Evolutionary conservation across 2,797 vertebrate species (phyloP).

Genomic region (Sebastes jordani): DNA sequence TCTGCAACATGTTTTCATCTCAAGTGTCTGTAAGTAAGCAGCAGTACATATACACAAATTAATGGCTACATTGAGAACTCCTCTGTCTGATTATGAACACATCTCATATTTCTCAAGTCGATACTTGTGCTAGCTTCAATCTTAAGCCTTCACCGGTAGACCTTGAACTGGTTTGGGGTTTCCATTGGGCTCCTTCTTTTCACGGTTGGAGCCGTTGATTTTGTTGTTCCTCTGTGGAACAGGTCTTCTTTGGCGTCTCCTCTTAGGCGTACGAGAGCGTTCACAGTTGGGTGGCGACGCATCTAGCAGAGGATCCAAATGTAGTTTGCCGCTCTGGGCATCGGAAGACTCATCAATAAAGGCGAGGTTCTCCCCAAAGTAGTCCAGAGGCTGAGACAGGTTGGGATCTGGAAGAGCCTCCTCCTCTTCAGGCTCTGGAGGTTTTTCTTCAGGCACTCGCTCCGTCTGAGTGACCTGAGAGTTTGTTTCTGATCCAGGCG

Average conservation of each 20-base stretch:
- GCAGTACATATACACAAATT: slow-evolving; percentile 42
- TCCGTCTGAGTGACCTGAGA: slow-evolving; percentile 80
- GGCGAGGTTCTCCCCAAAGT: slow-evolving; percentile 90
- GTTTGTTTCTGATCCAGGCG: slow-evolving; percentile 72
- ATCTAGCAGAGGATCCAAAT: slow-evolving; percentile 75
- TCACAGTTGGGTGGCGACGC: slow-evolving; percentile 39
- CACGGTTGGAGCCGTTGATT: slow-evolving; percentile 38
- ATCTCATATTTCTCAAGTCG: not conserved
- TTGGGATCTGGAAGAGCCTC: slow-evolving; percentile 44
- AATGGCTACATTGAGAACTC: slow-evolving; percentile 1
- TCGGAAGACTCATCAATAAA: slow-evolving; percentile 94
- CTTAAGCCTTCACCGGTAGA: slow-evolving; percentile 56
- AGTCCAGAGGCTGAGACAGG: slow-evolving; percentile 84
- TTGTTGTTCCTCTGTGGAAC: slow-evolving; percentile 58
- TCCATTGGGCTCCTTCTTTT: slow-evolving; percentile 70
- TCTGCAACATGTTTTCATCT: slow-evolving; percentile 42
- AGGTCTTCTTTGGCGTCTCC: slow-evolving; percentile 73
- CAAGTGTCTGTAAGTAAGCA: slow-evolving; percentile 44
- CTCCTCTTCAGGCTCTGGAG: slow-evolving; percentile 29
- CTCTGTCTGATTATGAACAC: slow-evolving; percentile 18
- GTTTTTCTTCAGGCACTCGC: slow-evolving; percentile 67
- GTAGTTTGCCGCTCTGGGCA: slow-evolving; percentile 83
- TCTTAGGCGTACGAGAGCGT: slow-evolving; percentile 66
- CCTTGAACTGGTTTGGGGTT: slow-evolving; percentile 60
- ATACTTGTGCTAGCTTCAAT: not conserved